Percentiles rank a stretch among this genome's conserved stretches.
phyloP scores from a whole-genome alignment of 1,140 invertebrate genomes.

The Drosophila cardini region DNA sequence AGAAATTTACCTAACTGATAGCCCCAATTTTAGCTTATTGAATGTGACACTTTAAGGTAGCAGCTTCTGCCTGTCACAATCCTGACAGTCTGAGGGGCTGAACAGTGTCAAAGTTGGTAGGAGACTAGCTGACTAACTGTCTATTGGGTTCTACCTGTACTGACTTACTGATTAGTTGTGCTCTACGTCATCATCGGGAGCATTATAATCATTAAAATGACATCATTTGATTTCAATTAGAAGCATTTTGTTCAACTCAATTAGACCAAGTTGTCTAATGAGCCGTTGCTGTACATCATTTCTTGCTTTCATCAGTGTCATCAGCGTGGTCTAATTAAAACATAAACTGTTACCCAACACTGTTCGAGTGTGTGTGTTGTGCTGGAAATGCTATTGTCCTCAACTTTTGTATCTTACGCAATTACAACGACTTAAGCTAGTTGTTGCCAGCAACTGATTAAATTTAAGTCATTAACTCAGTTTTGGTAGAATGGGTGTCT shows the following conservation, averaged over 20 bases:
- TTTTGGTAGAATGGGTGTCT: slow-evolving; percentile 2
- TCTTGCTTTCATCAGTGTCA: slow-evolving; percentile 28
- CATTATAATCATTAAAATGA: slow-evolving; percentile 41
- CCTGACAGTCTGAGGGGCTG: background rate
- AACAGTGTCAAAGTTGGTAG: background rate
- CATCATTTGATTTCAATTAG: slow-evolving; percentile 63
- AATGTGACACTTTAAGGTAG: slow-evolving; percentile 5
- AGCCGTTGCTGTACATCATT: slow-evolving; percentile 30
- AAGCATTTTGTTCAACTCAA: slow-evolving; percentile 37
- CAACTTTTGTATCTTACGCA: slow-evolving; percentile 31
- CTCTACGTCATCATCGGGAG: slow-evolving; percentile 3
- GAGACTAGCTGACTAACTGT: background rate
- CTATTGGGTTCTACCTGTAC: background rate
- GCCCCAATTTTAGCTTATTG: background rate
- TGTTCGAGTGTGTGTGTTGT: slow-evolving; percentile 5
- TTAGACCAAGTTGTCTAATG: slow-evolving; percentile 50
- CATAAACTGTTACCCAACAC: slow-evolving; percentile 53
- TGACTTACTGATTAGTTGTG: slow-evolving; percentile 21
- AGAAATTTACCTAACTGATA: background rate
- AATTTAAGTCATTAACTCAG: slow-evolving; percentile 47
- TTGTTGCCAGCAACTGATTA: slow-evolving; percentile 57
- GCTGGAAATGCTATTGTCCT: slow-evolving; percentile 19
- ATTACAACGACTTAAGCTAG: slow-evolving; percentile 44
- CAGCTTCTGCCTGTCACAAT: background rate
- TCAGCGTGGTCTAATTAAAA: slow-evolving; percentile 56